A percentile compares a stretch with the other conserved stretches of the same genome.
Conservation (phyloP, 2,797 vertebrate species). For the Falco cherrug region DNA sequence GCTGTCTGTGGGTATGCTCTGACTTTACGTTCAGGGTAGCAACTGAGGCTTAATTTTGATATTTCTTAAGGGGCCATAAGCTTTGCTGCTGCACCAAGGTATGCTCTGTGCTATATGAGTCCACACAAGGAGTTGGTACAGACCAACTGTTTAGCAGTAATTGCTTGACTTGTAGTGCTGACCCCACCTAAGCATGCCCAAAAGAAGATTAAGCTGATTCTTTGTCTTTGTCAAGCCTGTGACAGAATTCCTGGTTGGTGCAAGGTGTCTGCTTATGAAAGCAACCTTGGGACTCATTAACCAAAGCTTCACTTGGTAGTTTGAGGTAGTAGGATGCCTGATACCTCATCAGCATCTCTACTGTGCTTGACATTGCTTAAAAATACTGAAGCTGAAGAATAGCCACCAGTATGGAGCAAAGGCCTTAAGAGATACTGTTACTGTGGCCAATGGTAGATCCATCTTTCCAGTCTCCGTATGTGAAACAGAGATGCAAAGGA, state of each 20-base stretch:
- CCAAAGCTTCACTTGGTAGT: not conserved
- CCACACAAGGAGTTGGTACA: not conserved
- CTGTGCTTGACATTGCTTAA: not conserved
- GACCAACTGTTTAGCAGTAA: not conserved
- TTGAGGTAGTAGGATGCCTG: not conserved
- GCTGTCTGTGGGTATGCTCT: not conserved
- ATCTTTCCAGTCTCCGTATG: not conserved
- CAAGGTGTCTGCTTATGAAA: not conserved
- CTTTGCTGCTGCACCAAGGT: not conserved
- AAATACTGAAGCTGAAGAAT: not conserved
- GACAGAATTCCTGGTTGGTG: not conserved
- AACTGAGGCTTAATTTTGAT: not conserved
- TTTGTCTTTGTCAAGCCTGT: not conserved
- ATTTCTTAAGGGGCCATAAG: not conserved
- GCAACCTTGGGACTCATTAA: not conserved
- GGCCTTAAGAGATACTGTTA: not conserved
- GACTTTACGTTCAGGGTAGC: not conserved
- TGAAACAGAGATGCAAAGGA: not conserved
- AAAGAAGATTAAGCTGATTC: not conserved
- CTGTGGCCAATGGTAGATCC: not conserved
- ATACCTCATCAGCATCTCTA: not conserved
- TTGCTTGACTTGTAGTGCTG: not conserved
- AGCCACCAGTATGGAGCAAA: not conserved
- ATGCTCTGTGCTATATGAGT: not conserved
- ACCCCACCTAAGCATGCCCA: not conserved